phyloP scores from a whole-genome alignment of 2,797 vertebrate species.

The Mormyrus proboscirostris region DNA sequence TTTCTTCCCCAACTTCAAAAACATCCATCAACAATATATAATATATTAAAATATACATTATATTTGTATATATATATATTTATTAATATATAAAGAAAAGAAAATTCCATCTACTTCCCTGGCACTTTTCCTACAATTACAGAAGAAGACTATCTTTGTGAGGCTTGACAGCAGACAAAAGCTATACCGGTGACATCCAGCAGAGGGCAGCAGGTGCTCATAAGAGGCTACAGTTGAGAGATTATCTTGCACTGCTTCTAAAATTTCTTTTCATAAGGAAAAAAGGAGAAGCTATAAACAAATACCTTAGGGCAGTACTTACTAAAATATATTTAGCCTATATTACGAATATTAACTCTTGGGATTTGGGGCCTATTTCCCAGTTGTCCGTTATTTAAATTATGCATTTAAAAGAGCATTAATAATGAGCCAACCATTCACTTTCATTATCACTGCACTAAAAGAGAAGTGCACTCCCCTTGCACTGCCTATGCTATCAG shows the following conservation, averaged over 20 bases:
- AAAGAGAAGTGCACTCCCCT: not conserved
- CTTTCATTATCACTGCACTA: not conserved
- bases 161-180: not conserved
- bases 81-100: not conserved
- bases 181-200: not conserved
- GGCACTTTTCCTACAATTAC: not conserved
- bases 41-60: no score
- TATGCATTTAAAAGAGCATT: not conserved
- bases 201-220: not conserved
- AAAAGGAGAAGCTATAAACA: not conserved
- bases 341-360: not conserved
- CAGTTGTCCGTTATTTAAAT: not conserved
- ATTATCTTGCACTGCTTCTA: not conserved
- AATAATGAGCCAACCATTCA: not conserved
- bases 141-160: not conserved
- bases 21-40: no score
- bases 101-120: not conserved
- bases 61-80: no score
- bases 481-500: not conserved
- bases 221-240: not conserved
- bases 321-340: not conserved
- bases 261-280: not conserved
- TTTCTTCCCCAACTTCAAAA: not conserved
- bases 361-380: not conserved
- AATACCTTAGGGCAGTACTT: not conserved